phyloP scores from a whole-genome alignment of 2,797 vertebrate species.

The Phrynocephalus guinanensis region DNA sequence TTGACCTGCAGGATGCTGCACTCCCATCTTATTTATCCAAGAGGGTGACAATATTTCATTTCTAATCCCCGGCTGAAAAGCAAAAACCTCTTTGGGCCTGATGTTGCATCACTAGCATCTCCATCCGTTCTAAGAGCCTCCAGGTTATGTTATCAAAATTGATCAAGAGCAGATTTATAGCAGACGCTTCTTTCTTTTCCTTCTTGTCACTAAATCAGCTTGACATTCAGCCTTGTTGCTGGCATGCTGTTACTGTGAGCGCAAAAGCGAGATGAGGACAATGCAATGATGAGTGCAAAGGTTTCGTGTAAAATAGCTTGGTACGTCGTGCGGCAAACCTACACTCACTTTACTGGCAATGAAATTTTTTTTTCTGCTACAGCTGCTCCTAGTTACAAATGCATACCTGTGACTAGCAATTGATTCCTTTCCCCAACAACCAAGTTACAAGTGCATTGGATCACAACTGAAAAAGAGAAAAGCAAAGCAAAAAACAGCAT shows the following conservation, averaged over 20 bases:
- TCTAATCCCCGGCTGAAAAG: constrained; percentile 30
- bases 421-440: background rate
- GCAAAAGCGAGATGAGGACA: background rate
- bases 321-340: no score
- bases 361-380: no score
- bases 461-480: background rate
- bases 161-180: constrained; percentile 32
- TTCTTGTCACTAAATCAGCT: constrained; percentile 15
- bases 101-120: constrained; percentile 11
- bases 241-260: background rate
- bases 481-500: no score
- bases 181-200: background rate
- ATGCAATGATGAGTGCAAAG: background rate
- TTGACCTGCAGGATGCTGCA: constrained; percentile 19
- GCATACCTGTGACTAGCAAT: background rate
- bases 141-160: constrained; percentile 31
- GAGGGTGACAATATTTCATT: constrained; percentile 23
- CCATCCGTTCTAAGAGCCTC: background rate
- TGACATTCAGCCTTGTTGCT: constrained; percentile 12
- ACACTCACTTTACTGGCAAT: background rate
- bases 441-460: background rate
- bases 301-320: background rate
- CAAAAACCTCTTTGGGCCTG: constrained; percentile 3
- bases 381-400: background rate
- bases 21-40: constrained; percentile 21